Conservation (phyloP, 2,113 vertebrate genomes). For the Hippocampus mohnikei region DNA sequence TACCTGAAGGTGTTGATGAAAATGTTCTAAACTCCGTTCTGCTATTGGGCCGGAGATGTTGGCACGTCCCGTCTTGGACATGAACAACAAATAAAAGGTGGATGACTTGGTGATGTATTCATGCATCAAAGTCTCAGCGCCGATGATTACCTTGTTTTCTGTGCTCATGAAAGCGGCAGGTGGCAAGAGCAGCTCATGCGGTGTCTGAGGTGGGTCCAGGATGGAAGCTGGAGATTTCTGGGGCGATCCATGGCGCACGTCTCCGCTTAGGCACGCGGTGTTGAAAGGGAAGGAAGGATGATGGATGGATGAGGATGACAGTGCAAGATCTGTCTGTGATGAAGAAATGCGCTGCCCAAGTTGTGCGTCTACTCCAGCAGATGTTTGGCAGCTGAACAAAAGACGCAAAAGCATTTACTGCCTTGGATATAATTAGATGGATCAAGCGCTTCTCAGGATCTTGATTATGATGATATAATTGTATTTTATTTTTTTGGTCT, state of each 20-base stretch:
- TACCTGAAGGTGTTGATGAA: constrained; percentile 29
- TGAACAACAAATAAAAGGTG: not conserved
- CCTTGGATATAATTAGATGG: not conserved
- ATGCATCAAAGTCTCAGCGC: not conserved
- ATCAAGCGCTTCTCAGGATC: not conserved
- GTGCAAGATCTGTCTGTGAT: not conserved
- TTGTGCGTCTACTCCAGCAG: constrained; percentile 7
- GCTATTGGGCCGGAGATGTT: constrained; percentile 7
- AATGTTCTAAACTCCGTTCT: not conserved
- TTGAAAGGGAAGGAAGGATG: not conserved
- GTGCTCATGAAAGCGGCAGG: constrained; percentile 69
- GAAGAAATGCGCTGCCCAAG: not conserved
- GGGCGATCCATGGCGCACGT: not conserved
- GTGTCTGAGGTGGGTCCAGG: not conserved
- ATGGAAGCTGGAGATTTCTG: constrained; percentile 6
- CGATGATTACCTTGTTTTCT: constrained; percentile 36
- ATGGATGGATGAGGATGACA: not conserved
- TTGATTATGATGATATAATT: no score
- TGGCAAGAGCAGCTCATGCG: constrained; percentile 62
- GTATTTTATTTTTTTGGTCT: no score
- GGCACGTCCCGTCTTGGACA: constrained; percentile 13
- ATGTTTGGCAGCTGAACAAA: not conserved
- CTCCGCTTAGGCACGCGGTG: constrained; percentile 6
- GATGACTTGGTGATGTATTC: not conserved
- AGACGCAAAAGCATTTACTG: not conserved